Conservation (phyloP, 2,113 vertebrate species). For the Terrapene triunguis region DNA sequence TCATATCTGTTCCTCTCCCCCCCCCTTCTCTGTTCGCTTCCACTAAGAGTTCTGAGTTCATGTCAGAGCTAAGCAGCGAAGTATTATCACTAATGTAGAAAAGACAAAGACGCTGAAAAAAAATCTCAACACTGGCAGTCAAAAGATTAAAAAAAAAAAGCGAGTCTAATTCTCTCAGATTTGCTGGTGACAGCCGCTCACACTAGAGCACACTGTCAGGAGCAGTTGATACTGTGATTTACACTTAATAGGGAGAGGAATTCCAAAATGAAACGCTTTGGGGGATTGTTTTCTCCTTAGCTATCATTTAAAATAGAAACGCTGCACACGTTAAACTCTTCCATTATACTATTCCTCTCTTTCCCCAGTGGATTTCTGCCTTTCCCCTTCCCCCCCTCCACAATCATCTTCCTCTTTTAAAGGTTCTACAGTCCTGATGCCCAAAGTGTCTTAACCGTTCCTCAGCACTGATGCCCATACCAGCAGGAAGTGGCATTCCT, state of each 20-base stretch:
- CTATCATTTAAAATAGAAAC: not conserved
- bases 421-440: not conserved
- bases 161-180: not conserved
- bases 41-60: not conserved
- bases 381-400: not conserved
- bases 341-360: not conserved
- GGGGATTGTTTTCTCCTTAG: not conserved
- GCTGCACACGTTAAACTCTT: not conserved
- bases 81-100: not conserved
- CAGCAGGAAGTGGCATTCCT: constrained; percentile 19
- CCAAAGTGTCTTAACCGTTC: not conserved
- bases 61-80: not conserved
- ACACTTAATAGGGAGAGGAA: not conserved
- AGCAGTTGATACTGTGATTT: not conserved
- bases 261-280: not conserved
- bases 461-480: not conserved
- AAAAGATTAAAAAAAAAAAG: not conserved
- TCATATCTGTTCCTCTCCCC: not conserved
- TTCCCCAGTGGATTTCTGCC: not conserved
- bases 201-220: not conserved
- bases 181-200: not conserved
- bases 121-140: not conserved
- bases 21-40: not conserved
- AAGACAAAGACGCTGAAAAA: not conserved
- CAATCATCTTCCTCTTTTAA: not conserved